These are phyloP conservation scores for Styela plicata DNA, from an alignment of 23 tunicate genomes.

Conservation along the genomic window DNA sequence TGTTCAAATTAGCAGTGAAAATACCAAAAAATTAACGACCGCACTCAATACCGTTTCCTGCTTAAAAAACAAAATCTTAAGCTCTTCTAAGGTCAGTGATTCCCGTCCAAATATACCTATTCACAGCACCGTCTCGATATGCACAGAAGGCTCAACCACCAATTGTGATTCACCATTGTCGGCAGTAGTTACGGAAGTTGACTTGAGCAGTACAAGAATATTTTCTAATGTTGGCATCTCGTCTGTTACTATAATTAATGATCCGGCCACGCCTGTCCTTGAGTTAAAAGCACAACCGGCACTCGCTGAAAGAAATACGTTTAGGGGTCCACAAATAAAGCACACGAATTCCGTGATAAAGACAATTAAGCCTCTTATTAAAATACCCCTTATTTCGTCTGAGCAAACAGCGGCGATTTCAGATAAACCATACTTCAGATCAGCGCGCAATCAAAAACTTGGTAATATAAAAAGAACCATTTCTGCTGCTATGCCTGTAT, in stretches of 20 bases:
- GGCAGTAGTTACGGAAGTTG: background rate
- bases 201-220: constrained; percentile 15
- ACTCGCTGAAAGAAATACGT: background rate
- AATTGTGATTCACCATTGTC: too few species aligned
- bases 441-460: background rate
- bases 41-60: too few species aligned
- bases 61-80: too few species aligned
- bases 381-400: too few species aligned
- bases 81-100: too few species aligned
- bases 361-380: background rate
- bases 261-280: background rate
- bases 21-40: too few species aligned
- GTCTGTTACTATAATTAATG: constrained; percentile 6
- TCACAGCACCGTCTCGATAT: too few species aligned
- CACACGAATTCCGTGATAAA: background rate
- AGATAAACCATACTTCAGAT: background rate
- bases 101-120: too few species aligned
- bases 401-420: background rate
- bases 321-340: constrained; percentile 3
- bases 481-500: too few species aligned
- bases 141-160: too few species aligned
- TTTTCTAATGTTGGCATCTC: background rate
- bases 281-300: background rate
- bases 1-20: too few species aligned
- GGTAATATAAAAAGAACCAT: too few species aligned